Base-by-base conservation (phyloP, 2,113 vertebrate genomes). In the Grus americana region DNA sequence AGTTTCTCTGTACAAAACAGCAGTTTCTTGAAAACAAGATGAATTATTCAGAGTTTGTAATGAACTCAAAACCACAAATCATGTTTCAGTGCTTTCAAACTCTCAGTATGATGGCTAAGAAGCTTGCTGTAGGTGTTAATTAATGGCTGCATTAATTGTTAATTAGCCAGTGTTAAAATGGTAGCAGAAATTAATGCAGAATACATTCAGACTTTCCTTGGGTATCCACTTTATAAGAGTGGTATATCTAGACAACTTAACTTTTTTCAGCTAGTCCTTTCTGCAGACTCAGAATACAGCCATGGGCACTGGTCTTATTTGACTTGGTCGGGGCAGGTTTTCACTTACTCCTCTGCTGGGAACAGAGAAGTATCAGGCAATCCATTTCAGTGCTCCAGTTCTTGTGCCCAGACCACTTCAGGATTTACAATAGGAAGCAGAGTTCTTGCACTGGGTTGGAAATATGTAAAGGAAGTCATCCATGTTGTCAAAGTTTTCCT, bases 71-170 rank as follows among this genome's bases (percentile, higher is more conserved):
- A 40, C 55, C 36, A 92, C 82, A 96, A 84, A 95, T 92, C 74
- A 88, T 90, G 70, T 95, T 91, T 90, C 71, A 58, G 27, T 54
- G 40, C 66, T 92, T 96, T 94, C 90, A 91, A 67, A 91, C 24
- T 91, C 93, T 61, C 88, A 46, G 73, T 92, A 46, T 81, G 92
- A 90, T 75, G 70, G 46, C 65, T 91, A 85, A 92, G 86, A 84
- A 91, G 54, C 73, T 93, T 87, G 58, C 61, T 91, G 79, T 81
- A 93, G 68, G 79, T 97, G 86, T 83, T 96, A 95, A 97, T 96
- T 94, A 96, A 96, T 93, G 54, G 49, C 42, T 72, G 40, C 84
- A 95, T 95, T 89, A 92, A 97, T 95, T 96, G 76, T 95, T 96
- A 95, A 97, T 96, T 95, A 96, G 57, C 19, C 89, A 91, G 72